phyloP scores from a whole-genome alignment of 2,888 invertebrate species.

The Timema cristinae region DNA sequence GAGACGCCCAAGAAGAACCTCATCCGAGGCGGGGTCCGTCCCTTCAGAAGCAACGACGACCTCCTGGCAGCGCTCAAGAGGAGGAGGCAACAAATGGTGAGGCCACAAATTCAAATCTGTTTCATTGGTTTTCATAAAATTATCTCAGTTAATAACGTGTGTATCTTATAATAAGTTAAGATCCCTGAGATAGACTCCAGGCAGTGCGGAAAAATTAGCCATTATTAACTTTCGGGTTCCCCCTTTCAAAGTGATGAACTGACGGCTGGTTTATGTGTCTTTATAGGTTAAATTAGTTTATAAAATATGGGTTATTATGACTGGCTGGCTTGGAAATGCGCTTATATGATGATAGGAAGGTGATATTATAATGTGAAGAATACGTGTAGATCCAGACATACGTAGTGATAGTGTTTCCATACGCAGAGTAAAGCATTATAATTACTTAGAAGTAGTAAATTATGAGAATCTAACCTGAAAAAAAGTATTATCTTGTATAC shows the following conservation, averaged over 20 bases:
- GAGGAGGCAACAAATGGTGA: slow-evolving; percentile 56
- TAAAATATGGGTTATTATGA: too few species aligned
- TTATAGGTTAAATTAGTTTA: too few species aligned
- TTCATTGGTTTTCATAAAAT: slow-evolving; percentile 2
- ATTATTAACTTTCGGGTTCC: background rate
- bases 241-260: too few species aligned
- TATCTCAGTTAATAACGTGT: background rate
- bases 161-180: background rate
- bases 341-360: too few species aligned
- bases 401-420: too few species aligned
- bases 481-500: too few species aligned
- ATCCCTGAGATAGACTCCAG: too few species aligned
- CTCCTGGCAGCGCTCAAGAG: slow-evolving; percentile 68
- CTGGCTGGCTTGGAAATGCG: too few species aligned
- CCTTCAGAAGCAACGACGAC: slow-evolving; percentile 75
- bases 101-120: background rate
- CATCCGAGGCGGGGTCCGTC: slow-evolving; percentile 61
- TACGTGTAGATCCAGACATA: background rate
- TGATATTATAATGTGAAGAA: background rate
- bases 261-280: too few species aligned
- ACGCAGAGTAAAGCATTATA: too few species aligned
- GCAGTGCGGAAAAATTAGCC: background rate
- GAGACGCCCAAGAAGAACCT: slow-evolving; percentile 63
- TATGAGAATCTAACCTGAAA: too few species aligned
- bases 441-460: too few species aligned